Percentiles rank a stretch among this genome's conserved stretches.
phyloP scores from a whole-genome alignment of 1,140 invertebrate species.

The Bicyclus anynana region DNA sequence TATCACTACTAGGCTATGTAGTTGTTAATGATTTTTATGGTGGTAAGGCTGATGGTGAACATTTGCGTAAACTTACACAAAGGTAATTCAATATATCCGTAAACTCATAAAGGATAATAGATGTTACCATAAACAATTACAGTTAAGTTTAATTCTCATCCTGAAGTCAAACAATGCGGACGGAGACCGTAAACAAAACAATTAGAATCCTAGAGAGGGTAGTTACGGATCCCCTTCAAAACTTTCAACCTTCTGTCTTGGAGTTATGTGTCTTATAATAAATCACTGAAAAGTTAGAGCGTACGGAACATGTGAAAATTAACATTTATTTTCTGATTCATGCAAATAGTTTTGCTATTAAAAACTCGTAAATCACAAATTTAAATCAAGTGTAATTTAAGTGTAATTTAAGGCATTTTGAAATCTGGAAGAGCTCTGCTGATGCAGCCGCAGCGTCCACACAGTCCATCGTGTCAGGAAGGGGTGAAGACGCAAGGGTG shows the following conservation, averaged over 20 bases:
- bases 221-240: constrained; percentile 48
- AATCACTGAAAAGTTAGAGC: constrained; percentile 36
- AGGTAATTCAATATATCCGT: constrained; percentile 20
- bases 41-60: no score
- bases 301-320: neutral
- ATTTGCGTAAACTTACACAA: neutral
- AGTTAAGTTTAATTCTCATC: constrained; percentile 48
- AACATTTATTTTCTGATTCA: constrained; percentile 2
- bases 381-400: no score
- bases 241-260: constrained; percentile 38
- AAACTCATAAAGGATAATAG: constrained; percentile 32
- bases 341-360: neutral
- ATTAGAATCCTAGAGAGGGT: constrained; percentile 50
- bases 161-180: constrained; percentile 48
- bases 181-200: constrained; percentile 56
- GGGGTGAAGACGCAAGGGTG: no score
- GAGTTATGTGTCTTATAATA: constrained; percentile 46
- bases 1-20: no score
- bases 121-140: constrained; percentile 54
- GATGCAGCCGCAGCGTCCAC: no score
- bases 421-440: no score
- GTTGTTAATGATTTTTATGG: no score
- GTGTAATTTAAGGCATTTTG: no score
- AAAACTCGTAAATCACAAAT: no score
- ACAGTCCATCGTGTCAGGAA: no score